phyloP scores from a whole-genome alignment of 2,797 vertebrate species.

The Hippoglossus hippoglossus region DNA sequence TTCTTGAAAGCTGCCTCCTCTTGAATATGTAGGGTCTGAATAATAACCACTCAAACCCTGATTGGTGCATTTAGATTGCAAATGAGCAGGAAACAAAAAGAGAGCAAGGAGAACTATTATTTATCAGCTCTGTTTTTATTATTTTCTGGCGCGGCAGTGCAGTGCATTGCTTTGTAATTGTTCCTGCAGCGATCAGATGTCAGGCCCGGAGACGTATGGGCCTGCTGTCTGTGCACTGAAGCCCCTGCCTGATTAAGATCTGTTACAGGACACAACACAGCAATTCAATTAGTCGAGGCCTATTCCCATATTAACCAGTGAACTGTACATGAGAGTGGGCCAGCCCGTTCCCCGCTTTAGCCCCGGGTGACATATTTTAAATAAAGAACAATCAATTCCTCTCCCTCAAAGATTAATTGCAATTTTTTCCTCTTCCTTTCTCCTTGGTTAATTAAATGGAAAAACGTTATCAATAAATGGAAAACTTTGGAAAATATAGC shows the following conservation, averaged over 20 bases:
- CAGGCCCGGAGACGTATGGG: slow-evolving; percentile 39
- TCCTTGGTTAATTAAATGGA: slow-evolving; percentile 8
- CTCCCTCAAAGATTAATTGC: slow-evolving; percentile 52
- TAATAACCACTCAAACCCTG: slow-evolving; percentile 23
- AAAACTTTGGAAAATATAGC: slow-evolving; percentile 6
- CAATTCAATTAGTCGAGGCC: slow-evolving; percentile 71
- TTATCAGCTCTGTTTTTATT: slow-evolving; percentile 1
- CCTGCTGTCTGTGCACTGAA: slow-evolving; percentile 22
- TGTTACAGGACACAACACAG: slow-evolving; percentile 55
- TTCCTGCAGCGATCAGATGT: slow-evolving; percentile 44
- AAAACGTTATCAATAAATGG: slow-evolving; percentile 28
- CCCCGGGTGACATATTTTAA: slow-evolving; percentile 39
- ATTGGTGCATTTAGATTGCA: slow-evolving; percentile 54
- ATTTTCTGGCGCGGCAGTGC: neutral
- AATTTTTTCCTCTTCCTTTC: slow-evolving; percentile 20
- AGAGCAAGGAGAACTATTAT: slow-evolving; percentile 1
- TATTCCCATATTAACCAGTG: slow-evolving; percentile 46
- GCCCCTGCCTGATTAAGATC: slow-evolving; percentile 69
- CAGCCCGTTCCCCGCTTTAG: slow-evolving; percentile 6
- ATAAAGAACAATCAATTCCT: slow-evolving; percentile 56
- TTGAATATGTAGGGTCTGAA: slow-evolving; percentile 55
- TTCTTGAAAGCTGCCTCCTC: slow-evolving; percentile 2
- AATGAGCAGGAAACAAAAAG: slow-evolving; percentile 38
- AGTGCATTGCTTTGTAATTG: slow-evolving; percentile 35
- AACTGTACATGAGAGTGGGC: slow-evolving; percentile 56